Conservation (phyloP, 2,888 invertebrate species). For the Nebria brevicollis region DNA sequence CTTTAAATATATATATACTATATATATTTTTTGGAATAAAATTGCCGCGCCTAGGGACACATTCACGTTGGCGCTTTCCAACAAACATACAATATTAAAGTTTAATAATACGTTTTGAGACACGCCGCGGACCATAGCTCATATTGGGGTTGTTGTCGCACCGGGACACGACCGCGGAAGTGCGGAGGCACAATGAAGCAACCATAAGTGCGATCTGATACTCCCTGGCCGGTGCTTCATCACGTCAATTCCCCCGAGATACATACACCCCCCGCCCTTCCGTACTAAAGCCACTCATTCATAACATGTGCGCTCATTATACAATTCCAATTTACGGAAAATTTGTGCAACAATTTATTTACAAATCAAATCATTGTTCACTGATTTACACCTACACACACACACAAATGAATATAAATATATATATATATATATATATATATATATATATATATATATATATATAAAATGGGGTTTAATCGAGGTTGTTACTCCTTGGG, state of each 20-base stretch:
- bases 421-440: neutral
- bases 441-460: no score
- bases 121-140: constrained; percentile 30
- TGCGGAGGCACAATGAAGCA: constrained; percentile 32
- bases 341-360: neutral
- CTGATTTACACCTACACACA: no score
- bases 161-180: neutral
- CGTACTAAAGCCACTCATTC: neutral
- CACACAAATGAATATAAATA: no score
- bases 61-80: constrained; percentile 3
- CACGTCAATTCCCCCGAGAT: constrained; percentile 23
- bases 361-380: no score
- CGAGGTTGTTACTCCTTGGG: neutral
- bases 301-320: neutral
- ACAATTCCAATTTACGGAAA: neutral
- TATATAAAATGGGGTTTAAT: neutral
- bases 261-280: neutral
- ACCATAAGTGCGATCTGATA: constrained; percentile 44
- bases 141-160: constrained; percentile 10
- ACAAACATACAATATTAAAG: constrained; percentile 41
- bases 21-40: neutral
- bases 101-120: constrained; percentile 44
- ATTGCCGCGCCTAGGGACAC: constrained; percentile 8
- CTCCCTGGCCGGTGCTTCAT: constrained; percentile 42
- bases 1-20: no score